A percentile compares a stretch with the other conserved stretches of the same genome.
Conservation (phyloP, 2,888 invertebrate species). For the Rhorus exstirpatorius region DNA sequence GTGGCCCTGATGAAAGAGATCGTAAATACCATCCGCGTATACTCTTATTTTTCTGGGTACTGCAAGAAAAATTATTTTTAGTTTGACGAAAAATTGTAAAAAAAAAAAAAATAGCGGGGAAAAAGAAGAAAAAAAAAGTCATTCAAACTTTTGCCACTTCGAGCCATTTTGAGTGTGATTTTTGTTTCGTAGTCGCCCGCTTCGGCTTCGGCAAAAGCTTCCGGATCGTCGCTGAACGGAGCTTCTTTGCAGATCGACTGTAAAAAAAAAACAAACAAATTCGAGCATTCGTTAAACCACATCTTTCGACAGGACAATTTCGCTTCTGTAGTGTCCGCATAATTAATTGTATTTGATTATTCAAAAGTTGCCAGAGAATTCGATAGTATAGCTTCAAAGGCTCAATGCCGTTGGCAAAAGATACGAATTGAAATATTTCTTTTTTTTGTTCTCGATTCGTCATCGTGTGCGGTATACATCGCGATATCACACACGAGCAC, state of each 20-base stretch:
- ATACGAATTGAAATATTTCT: slow-evolving; percentile 37
- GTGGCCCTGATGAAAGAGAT: slow-evolving; percentile 99
- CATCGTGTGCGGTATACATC: slow-evolving; percentile 37
- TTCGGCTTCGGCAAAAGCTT: slow-evolving; percentile 91
- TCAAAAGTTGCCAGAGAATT: slow-evolving; percentile 52
- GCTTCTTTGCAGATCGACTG: slow-evolving; percentile 94
- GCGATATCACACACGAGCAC: slow-evolving; percentile 1
- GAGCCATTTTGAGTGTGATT: slow-evolving; percentile 95
- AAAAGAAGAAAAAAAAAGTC: background rate
- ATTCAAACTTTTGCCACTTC: slow-evolving; percentile 89
- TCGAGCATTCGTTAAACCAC: too few relatives aligned
- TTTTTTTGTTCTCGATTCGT: slow-evolving; percentile 38
- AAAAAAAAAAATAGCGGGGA: too few relatives aligned
- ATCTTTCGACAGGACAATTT: background rate
- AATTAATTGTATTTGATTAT: slow-evolving; percentile 37
- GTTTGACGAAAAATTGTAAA: slow-evolving; percentile 1
- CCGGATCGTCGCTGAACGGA: slow-evolving; percentile 94
- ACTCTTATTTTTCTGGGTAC: slow-evolving; percentile 95
- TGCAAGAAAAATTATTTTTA: slow-evolving; percentile 78
- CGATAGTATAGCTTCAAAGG: slow-evolving; percentile 17
- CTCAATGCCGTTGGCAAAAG: slow-evolving; percentile 60
- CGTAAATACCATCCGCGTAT: slow-evolving; percentile 99
- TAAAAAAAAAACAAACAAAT: too few relatives aligned
- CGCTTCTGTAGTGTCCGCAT: slow-evolving; percentile 11
- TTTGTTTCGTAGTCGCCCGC: slow-evolving; percentile 93